Percentiles rank a stretch among this genome's conserved stretches.
phyloP scores from a whole-genome alignment of 1,140 invertebrate species.

The Aphaenogaster floridana region DNA sequence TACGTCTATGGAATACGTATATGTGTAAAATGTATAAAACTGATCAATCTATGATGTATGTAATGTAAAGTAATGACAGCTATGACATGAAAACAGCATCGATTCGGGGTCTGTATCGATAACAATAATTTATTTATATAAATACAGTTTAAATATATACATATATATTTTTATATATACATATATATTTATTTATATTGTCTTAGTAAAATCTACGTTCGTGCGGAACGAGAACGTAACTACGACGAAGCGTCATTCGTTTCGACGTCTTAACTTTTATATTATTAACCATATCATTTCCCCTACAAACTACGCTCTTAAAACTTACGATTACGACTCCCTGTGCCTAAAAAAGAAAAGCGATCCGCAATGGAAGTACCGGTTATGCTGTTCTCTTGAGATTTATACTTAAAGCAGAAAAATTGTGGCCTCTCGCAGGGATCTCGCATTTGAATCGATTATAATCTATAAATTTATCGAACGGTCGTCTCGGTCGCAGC shows the following conservation, averaged over 20 bases:
- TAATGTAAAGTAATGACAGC: neutral
- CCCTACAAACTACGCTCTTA: conserved; percentile 49
- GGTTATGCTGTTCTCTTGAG: neutral
- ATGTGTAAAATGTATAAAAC: neutral
- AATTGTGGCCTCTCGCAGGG: conserved; percentile 24
- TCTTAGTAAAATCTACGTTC: conserved; percentile 54
- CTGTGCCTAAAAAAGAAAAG: neutral
- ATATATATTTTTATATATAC: conserved; percentile 13
- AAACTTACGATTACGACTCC: neutral
- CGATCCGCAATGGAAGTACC: neutral
- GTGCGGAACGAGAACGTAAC: conserved; percentile 42
- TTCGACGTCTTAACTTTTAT: neutral
- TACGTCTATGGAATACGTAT: neutral
- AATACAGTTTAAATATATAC: conserved; percentile 75
- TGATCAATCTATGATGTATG: neutral
- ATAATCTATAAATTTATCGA: conserved; percentile 10
- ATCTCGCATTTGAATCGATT: neutral
- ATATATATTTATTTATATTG: conserved; percentile 42
- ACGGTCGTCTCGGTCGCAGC: neutral
- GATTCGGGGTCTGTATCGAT: conserved; percentile 38
- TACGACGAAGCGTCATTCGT: neutral
- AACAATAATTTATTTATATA: conserved; percentile 81
- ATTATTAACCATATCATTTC: conserved; percentile 41
- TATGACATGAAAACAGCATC: conserved; percentile 8
- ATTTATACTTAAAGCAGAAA: conserved; percentile 3